Conservation (phyloP, 2,113 vertebrate species). For the Ginglymostoma cirratum region DNA sequence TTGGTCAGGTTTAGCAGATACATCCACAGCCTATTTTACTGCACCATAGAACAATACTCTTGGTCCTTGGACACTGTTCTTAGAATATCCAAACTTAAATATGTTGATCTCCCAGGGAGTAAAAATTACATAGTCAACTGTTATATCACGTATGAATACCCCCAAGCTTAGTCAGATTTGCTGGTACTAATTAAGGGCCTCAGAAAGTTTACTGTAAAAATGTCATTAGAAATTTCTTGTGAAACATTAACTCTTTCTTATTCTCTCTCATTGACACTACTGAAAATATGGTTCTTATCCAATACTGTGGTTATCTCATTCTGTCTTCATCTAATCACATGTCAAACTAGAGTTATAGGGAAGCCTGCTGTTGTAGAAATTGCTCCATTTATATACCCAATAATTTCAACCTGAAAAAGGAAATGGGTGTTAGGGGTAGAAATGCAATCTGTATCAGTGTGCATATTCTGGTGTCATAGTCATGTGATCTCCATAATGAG, state of each 20-base stretch:
- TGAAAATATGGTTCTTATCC: not conserved
- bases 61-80: not conserved
- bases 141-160: not conserved
- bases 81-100: not conserved
- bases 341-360: too few species aligned
- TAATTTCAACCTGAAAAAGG: too few species aligned
- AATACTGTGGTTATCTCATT: not conserved
- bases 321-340: not conserved
- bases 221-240: not conserved
- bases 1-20: not conserved
- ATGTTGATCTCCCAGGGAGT: slow-evolving; percentile 1
- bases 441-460: too few species aligned
- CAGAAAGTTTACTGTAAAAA: not conserved
- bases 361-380: too few species aligned
- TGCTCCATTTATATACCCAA: too few species aligned
- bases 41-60: too few species aligned
- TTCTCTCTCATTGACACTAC: not conserved
- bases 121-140: not conserved
- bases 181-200: slow-evolving; percentile 9
- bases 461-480: too few species aligned
- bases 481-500: too few species aligned
- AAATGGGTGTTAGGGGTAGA: too few species aligned
- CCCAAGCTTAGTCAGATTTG: not conserved
- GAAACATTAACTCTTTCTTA: not conserved
- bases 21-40: not conserved